phyloP scores from a whole-genome alignment of 2,888 invertebrate genomes.

The Pegoplata infirma region DNA sequence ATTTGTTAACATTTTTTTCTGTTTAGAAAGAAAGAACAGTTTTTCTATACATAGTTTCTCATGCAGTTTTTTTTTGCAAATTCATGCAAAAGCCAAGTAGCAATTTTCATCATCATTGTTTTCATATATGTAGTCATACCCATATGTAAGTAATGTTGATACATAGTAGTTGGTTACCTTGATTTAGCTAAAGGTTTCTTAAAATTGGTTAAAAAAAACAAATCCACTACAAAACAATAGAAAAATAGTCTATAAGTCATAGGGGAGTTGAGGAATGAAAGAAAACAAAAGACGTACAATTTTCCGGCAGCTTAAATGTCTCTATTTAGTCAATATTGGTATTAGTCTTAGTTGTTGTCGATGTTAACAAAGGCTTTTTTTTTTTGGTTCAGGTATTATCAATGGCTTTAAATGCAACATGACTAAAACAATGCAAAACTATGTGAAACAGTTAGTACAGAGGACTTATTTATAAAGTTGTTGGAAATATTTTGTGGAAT shows the following conservation, averaged over 20 bases:
- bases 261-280: conserved; percentile 38
- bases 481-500: too few species aligned
- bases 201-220: not conserved
- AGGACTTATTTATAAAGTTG: too few species aligned
- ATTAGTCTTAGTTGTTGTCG: conserved; percentile 15
- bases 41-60: too few species aligned
- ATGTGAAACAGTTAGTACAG: conserved; percentile 10
- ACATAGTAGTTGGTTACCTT: conserved; percentile 19
- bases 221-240: too few species aligned
- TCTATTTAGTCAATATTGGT: conserved; percentile 55
- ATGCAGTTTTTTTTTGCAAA: conserved; percentile 5
- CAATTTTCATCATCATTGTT: conserved; percentile 48
- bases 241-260: conserved; percentile 44
- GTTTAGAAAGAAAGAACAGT: too few species aligned
- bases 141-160: not conserved
- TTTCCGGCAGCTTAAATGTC: conserved; percentile 55
- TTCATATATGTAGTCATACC: too few species aligned
- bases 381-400: conserved; percentile 12
- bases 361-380: conserved; percentile 14
- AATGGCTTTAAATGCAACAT: conserved; percentile 24
- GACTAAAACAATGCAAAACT: conserved; percentile 20
- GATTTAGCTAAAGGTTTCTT: conserved; percentile 38
- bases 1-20: conserved; percentile 22
- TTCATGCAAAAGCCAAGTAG: conserved; percentile 52
- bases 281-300: conserved; percentile 44